These are phyloP conservation scores for Desoria tigrina DNA, from an alignment of 2,888 invertebrate species.

Conservation along the genomic window DNA sequence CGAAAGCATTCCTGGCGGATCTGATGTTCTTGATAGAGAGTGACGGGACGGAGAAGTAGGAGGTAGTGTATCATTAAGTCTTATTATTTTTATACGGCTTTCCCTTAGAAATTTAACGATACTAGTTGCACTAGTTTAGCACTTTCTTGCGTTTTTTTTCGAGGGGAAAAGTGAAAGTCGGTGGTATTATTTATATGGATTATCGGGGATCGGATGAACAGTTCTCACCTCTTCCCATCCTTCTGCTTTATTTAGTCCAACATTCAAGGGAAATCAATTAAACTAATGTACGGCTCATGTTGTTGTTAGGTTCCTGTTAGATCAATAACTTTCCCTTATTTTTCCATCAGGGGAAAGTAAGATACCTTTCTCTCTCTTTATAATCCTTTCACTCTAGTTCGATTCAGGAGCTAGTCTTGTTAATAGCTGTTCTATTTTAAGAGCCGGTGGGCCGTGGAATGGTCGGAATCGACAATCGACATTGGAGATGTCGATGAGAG, in stretches of 20 bases:
- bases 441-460: too few relatives aligned
- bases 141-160: neutral
- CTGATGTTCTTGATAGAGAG: slow-evolving; percentile 24
- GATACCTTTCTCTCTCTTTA: too few relatives aligned
- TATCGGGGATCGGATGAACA: too few relatives aligned
- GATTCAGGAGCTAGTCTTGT: too few relatives aligned
- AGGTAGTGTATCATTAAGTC: slow-evolving; percentile 48
- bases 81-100: slow-evolving; percentile 15
- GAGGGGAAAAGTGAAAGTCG: neutral
- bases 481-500: too few relatives aligned
- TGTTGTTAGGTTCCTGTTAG: slow-evolving; percentile 5
- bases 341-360: too few relatives aligned
- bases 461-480: too few relatives aligned
- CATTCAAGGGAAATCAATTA: slow-evolving; percentile 10
- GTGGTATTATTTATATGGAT: too few relatives aligned
- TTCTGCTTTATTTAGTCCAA: too few relatives aligned
- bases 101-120: neutral
- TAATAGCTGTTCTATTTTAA: too few relatives aligned
- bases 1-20: neutral
- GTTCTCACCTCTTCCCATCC: too few relatives aligned
- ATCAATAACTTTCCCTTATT: slow-evolving; percentile 11
- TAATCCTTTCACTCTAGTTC: too few relatives aligned
- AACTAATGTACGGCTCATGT: slow-evolving; percentile 21
- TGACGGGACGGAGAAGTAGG: slow-evolving; percentile 44
- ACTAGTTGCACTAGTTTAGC: neutral